Base-by-base conservation (phyloP, 2,888 invertebrate genomes). In the Troglohyphantes excavatus region DNA sequence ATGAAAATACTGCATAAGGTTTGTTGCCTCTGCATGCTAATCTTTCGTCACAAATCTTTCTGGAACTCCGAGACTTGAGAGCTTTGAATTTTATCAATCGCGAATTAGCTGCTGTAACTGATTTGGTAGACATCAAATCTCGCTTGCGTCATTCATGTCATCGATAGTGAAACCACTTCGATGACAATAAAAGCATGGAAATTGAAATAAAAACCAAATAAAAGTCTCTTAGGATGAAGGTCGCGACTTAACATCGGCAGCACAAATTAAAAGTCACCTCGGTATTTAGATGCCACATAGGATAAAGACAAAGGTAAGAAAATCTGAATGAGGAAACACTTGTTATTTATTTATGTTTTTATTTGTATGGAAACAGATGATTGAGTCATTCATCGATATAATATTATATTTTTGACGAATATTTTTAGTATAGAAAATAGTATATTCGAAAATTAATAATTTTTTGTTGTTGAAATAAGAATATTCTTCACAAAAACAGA, bases 1-100 rank as follows among this genome's bases (percentile, higher is more conserved):
- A 94, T 61, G 90, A 90, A 89, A 91, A 93, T 73, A 91, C 91
- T 13, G 93, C 93, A 84, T 92, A 92, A 7, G 93, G 91, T 86
- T 88, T 90, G 19, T 61, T 63, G 11, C 91, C 91, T 73, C 81
- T 84, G 72, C 92, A 92, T 29, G 90, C 92, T 53, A 92, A 82
- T 59, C 92, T 72, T 89, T 92, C 92, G 61, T 91, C 90, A 82
- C 92, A 92, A 43, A 87, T 61, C 29, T 87, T 90, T 46, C 81
- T 73, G 3, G 91, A 91, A 39, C 90, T 84, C 43, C 91, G 78
- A 0, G 87, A 83, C 68, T 82, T 91, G 13, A 67, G 21, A 23
- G 90, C 76, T 82, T 89, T 89, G 39, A 76, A 76, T 76, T 70
- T 89, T 67, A 88, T 39, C 76, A 89, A 82, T 39, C 88, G 88